Evolutionary conservation across 2,113 vertebrate species (phyloP), one percentile per base, ranked within the genome.

Genomic region (Clarias macrocephalus): DNA sequence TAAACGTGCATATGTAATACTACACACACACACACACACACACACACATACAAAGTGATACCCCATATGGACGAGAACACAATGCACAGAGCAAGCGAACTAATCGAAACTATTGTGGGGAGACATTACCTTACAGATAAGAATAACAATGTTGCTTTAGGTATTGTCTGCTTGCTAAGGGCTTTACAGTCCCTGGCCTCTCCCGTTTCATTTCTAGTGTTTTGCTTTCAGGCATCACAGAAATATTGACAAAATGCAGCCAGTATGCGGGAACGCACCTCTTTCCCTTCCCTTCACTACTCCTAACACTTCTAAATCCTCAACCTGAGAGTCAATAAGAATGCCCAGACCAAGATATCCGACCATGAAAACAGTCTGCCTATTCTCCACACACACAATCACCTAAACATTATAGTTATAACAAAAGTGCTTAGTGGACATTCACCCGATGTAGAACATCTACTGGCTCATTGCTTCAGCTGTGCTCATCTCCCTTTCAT

Each of bases 391-490:
- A 80, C 87, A 88, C 18, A 81, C 89, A 80, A 86, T 86, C 88
- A 84, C 90, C 86, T 92, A 72, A 63, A 75, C 72, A 37, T 75
- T 19, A 25, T 33, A 75, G 21, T 86, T 30, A 75, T 76, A 48
- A 68, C 30, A 75, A 68, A 48, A 68, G 52, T 73, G 37, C 28
- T 68, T 25, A 56, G 15, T 62, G 52, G 33, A n/a, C 23, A 68
- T 87, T 23, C 52, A 25, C 90, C 91, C 91, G 86, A 88, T 86
- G 88, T 91, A 91, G 90, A 92, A 93, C 93, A 94, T 93, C 92
- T 93, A 90, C 83, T 80, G 77, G 86, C 82, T 62, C 91, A 95
- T 95, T 80, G 94, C 94, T 91, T 90, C 77, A 93, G 88, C 88
- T 93, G 88, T 88, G 76, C 86, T 91, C 76, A 87, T 87, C 90